Evolutionary conservation across 2,888 invertebrate species (phyloP).

Genomic region (Xanthorhoe spadicearia): DNA sequence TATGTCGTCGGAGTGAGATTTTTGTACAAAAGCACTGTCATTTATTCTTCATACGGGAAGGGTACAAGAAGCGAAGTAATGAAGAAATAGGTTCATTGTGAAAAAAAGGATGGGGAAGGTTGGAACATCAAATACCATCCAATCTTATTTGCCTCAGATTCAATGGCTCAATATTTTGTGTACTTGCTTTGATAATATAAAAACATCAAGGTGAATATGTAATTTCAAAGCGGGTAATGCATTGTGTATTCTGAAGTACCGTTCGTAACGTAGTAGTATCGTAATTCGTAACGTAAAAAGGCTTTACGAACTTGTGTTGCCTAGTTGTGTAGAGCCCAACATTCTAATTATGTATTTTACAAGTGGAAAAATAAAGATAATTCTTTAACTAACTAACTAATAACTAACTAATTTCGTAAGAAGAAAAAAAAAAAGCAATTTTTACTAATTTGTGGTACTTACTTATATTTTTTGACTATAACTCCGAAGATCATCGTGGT

Average conservation of each 20-base stretch:
- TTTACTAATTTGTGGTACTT: too few species aligned
- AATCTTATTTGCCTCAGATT: conserved; percentile 25
- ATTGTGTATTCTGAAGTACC: not conserved
- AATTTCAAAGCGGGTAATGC: not conserved
- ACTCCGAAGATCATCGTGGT: too few species aligned
- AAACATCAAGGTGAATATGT: conserved; percentile 3
- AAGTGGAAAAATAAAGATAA: too few species aligned
- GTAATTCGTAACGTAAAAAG: not conserved
- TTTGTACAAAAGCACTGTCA: not conserved
- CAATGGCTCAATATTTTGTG: conserved; percentile 17
- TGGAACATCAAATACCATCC: conserved; percentile 10
- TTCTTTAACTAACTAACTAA: too few species aligned
- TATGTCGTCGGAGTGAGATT: conserved; percentile 2
- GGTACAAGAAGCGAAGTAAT: conserved; percentile 13
- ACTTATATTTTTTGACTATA: too few species aligned
- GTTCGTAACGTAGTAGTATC: too few species aligned
- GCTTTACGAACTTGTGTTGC: not conserved
- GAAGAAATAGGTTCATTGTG: conserved; percentile 27
- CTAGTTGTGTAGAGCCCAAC: too few species aligned
- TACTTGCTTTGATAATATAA: not conserved
- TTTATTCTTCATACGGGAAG: conserved; percentile 3
- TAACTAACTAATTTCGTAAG: too few species aligned
- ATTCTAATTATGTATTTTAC: too few species aligned
- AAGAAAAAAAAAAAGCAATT: too few species aligned
- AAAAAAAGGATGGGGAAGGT: conserved; percentile 13